These are phyloP conservation scores for Drosophila anomalipes DNA, from an alignment of 2,888 invertebrate species.

Conservation along the genomic window DNA sequence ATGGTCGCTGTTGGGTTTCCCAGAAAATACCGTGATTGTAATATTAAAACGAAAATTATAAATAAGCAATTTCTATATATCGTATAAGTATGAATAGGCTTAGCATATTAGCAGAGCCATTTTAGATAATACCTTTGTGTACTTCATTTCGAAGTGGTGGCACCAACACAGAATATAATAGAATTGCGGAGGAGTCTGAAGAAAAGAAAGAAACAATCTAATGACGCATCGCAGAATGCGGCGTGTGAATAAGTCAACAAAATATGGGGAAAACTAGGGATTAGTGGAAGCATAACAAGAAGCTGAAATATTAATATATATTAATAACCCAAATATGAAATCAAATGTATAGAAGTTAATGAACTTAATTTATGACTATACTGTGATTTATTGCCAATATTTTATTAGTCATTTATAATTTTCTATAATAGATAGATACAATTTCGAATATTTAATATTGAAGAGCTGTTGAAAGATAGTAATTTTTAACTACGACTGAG, in stretches of 20 bases:
- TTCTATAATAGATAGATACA: background rate
- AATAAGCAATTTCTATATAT: background rate
- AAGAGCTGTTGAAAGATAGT: background rate
- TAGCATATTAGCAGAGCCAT: background rate
- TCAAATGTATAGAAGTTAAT: constrained; percentile 18
- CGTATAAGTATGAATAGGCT: background rate
- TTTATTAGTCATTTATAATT: constrained; percentile 19
- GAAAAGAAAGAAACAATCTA: constrained; percentile 3
- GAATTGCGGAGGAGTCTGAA: constrained; percentile 10
- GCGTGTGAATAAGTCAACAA: constrained; percentile 8
- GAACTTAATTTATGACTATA: constrained; percentile 32
- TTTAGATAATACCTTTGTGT: background rate
- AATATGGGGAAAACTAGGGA: constrained; percentile 6
- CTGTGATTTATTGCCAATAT: constrained; percentile 24
- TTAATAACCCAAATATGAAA: constrained; percentile 19
- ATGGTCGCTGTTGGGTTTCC: constrained; percentile 26
- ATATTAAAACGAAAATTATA: constrained; percentile 2
- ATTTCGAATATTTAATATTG: constrained; percentile 5
- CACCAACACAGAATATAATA: background rate
- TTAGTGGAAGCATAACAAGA: background rate
- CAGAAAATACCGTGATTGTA: constrained; percentile 35
- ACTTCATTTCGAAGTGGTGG: background rate
- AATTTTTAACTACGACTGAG: background rate
- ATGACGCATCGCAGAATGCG: constrained; percentile 18
- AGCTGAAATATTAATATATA: constrained; percentile 2